These are phyloP conservation scores for Myrmecobius fasciatus DNA, from an alignment of 2,113 vertebrate species.

Conservation along the genomic window DNA sequence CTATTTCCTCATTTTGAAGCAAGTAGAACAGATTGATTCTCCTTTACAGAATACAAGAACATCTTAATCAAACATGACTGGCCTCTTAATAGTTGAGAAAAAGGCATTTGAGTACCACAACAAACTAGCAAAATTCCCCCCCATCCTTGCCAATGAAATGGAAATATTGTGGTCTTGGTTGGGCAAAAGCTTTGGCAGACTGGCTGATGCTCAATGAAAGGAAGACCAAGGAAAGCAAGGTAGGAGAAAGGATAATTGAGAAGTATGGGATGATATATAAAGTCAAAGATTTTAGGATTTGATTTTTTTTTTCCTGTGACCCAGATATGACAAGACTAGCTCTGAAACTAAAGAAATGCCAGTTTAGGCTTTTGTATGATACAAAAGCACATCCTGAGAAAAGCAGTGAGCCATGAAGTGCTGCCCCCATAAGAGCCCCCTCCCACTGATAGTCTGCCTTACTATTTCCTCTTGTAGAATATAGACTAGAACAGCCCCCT, in stretches of 20 bases:
- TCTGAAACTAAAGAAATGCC: conserved; percentile 47
- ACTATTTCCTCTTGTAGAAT: not conserved
- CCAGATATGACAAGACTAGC: not conserved
- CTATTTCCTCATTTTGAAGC: conserved; percentile 51
- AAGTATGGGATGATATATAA: conserved; percentile 25
- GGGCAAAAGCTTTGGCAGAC: conserved; percentile 11
- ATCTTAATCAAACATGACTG: conserved; percentile 45
- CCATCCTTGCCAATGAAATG: conserved; percentile 38
- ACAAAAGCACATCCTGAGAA: conserved; percentile 29
- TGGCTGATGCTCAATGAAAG: not conserved
- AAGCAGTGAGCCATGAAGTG: not conserved
- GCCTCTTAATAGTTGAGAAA: conserved; percentile 50
- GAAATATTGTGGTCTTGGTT: conserved; percentile 30
- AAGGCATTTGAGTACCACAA: not conserved
- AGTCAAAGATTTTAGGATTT: conserved; percentile 45
- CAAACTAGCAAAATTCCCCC: conserved; percentile 34
- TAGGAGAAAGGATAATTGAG: conserved; percentile 28
- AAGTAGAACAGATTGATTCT: conserved; percentile 8
- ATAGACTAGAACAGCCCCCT: conserved; percentile 15
- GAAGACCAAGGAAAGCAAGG: conserved; percentile 38
- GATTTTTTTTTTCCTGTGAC: not conserved
- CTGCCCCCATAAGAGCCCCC: too few species aligned
- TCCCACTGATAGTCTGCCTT: not conserved
- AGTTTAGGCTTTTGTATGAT: conserved; percentile 37
- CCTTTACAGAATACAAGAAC: conserved; percentile 31